Evolutionary conservation across 2,113 vertebrate species (phyloP).

Genomic region (Prolemur simus): DNA sequence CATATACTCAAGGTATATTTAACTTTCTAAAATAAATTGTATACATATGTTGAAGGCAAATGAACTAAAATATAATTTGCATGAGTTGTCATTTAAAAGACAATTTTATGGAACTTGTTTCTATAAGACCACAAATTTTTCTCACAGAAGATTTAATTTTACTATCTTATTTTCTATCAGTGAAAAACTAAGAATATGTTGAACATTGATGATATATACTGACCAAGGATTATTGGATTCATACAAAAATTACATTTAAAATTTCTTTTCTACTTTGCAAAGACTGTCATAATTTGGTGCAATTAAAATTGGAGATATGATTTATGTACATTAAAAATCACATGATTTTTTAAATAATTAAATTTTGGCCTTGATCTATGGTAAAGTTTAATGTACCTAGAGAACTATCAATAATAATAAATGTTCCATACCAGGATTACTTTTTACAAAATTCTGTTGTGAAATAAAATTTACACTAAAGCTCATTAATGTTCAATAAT

Average conservation of each 20-base stretch:
- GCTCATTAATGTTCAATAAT: neutral
- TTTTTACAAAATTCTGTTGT: neutral
- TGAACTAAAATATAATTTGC: neutral
- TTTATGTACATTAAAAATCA: neutral
- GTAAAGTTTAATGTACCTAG: neutral
- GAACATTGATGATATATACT: neutral
- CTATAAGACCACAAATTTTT: neutral
- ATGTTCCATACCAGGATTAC: neutral
- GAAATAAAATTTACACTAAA: neutral
- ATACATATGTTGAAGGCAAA: neutral
- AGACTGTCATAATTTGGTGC: neutral
- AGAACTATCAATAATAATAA: neutral
- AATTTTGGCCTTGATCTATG: neutral
- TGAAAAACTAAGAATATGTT: slow-evolving; percentile 19
- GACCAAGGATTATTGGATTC: neutral
- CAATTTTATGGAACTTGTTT: neutral
- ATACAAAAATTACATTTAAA: neutral
- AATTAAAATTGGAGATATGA: neutral
- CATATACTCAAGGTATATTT: neutral
- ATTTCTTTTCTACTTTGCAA: neutral
- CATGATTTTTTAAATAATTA: neutral
- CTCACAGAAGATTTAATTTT: neutral
- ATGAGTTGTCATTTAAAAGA: neutral
- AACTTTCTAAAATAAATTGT: neutral
- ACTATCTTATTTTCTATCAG: neutral